Percentiles rank a stretch among this genome's conserved stretches.
Evolutionary conservation across 2,113 vertebrate species (phyloP).

Genomic region (Paramisgurnus dabryanus): DNA sequence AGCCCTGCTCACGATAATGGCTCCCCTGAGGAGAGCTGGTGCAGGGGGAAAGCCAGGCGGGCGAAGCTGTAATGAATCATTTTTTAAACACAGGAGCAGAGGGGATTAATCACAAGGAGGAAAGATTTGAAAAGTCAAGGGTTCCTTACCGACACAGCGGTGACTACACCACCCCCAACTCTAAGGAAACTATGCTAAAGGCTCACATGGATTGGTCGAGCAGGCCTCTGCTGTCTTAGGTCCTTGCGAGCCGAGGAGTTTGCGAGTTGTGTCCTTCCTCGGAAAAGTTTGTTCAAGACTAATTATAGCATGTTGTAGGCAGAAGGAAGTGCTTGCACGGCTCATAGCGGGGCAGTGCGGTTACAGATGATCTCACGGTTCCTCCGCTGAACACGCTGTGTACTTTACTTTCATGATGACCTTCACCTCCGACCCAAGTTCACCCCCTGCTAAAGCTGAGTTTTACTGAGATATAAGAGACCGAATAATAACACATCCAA

Average conservation of each 20-base stretch:
- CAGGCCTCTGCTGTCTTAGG: slow-evolving; percentile 63
- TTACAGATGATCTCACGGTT: slow-evolving; percentile 48
- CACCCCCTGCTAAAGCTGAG: slow-evolving; percentile 30
- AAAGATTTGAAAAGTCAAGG: slow-evolving; percentile 95
- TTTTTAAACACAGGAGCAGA: slow-evolving; percentile 95
- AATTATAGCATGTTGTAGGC: slow-evolving; percentile 58
- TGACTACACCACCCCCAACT: slow-evolving; percentile 67
- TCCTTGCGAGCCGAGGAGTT: slow-evolving; percentile 54
- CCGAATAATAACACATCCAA: slow-evolving; percentile 28
- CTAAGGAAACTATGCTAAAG: slow-evolving; percentile 85
- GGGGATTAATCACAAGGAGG: slow-evolving; percentile 95
- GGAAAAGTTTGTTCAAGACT: slow-evolving; percentile 53
- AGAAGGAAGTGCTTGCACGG: slow-evolving; percentile 46
- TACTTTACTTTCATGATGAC: slow-evolving; percentile 46
- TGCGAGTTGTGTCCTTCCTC: slow-evolving; percentile 60
- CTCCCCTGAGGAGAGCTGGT: slow-evolving; percentile 85
- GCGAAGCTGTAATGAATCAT: slow-evolving; percentile 97
- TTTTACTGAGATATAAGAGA: slow-evolving; percentile 13
- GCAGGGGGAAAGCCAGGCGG: slow-evolving; percentile 81
- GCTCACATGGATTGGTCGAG: slow-evolving; percentile 76
- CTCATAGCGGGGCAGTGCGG: slow-evolving; percentile 26
- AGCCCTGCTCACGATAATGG: slow-evolving; percentile 83
- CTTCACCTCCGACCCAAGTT: slow-evolving; percentile 35
- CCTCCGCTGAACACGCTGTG: slow-evolving; percentile 39
- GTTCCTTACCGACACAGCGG: slow-evolving; percentile 78